Conservation (phyloP, 2,888 invertebrate species). For the Trissolcus brochymenae region DNA sequence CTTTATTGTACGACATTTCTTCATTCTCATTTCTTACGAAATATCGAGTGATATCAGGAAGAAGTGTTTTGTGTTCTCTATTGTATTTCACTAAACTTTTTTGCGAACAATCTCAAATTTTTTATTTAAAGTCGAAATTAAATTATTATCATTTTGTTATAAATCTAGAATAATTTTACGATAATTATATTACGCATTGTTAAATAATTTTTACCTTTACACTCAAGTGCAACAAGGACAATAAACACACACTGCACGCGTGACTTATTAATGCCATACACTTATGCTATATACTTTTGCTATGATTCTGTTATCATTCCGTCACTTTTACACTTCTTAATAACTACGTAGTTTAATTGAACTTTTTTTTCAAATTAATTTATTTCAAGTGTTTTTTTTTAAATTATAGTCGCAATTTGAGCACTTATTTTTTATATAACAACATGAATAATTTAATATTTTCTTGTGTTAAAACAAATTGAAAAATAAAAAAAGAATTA, state of each 20-base stretch:
- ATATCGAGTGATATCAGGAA: too few relatives aligned
- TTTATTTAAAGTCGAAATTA: not conserved
- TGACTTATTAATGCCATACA: conserved; percentile 63
- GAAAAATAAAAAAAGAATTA: too few relatives aligned
- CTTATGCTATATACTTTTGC: conserved; percentile 64
- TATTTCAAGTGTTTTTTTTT: not conserved
- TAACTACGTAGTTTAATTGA: conserved; percentile 2
- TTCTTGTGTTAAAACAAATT: not conserved
- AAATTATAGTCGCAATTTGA: not conserved
- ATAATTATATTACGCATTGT: conserved; percentile 65
- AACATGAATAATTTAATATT: not conserved
- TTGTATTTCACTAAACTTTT: too few relatives aligned
- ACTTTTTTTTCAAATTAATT: not conserved
- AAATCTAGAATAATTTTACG: conserved; percentile 58
- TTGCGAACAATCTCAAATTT: too few relatives aligned
- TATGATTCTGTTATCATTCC: conserved; percentile 13
- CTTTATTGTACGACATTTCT: too few relatives aligned
- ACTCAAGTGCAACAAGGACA: conserved; percentile 67
- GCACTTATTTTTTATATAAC: not conserved
- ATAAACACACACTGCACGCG: conserved; percentile 67
- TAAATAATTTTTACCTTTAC: conserved; percentile 58
- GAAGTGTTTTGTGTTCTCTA: too few relatives aligned
- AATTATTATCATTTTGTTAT: not conserved
- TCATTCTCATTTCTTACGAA: too few relatives aligned
- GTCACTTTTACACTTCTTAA: conserved; percentile 25